Evolutionary conservation across 2,797 vertebrate genomes (phyloP).

Genomic region (Ficedula albicollis): DNA sequence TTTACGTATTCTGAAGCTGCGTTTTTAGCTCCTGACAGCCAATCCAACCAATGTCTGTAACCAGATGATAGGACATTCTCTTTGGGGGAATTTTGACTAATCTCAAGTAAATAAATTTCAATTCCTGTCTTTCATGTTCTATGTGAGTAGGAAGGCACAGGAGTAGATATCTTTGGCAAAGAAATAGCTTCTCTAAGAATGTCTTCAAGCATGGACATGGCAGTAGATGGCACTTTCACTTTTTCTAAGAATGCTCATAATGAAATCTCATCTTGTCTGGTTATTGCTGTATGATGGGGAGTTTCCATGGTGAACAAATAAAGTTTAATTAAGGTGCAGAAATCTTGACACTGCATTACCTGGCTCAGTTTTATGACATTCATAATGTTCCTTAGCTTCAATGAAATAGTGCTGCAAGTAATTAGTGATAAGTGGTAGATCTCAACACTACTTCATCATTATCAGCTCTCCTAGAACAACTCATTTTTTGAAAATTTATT

Average conservation of each 20-base stretch:
- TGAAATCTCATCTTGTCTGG: background rate
- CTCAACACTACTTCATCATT: background rate
- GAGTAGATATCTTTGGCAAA: background rate
- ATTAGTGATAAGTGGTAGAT: background rate
- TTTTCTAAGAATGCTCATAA: background rate
- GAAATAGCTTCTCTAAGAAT: background rate
- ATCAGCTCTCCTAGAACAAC: background rate
- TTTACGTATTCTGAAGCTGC: background rate
- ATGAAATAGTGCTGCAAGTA: background rate
- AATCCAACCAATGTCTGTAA: background rate
- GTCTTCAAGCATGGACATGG: background rate
- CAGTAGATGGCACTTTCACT: background rate
- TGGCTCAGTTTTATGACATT: background rate
- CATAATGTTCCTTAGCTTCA: background rate
- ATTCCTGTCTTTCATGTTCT: background rate
- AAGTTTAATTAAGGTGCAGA: background rate
- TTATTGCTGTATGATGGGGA: background rate
- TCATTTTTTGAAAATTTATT: background rate
- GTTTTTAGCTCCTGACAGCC: background rate
- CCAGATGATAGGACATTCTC: background rate
- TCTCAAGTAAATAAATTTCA: background rate
- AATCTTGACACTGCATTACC: background rate
- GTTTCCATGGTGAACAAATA: background rate
- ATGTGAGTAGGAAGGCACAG: background rate
- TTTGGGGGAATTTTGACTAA: background rate